Evolutionary conservation across 2,888 invertebrate species (phyloP).

Genomic region (Dryadula phaetusa): DNA sequence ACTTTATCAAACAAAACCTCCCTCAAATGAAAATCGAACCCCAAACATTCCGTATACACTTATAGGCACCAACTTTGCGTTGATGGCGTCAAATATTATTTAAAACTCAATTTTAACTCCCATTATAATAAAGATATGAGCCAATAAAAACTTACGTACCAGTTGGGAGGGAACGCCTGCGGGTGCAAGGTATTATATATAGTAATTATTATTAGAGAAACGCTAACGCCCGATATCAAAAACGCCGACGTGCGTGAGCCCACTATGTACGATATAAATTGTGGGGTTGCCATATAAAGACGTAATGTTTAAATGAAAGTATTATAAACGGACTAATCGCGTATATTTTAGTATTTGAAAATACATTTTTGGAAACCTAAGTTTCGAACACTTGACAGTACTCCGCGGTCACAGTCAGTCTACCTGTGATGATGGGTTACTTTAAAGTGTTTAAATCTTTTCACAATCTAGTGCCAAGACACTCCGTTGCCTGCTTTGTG

Average conservation of each 20-base stretch:
- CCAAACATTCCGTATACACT: not conserved
- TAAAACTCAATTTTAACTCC: slow-evolving; percentile 27
- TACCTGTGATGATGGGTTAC: no score
- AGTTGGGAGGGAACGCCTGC: slow-evolving; percentile 53
- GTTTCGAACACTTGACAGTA: no score
- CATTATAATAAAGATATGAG: slow-evolving; percentile 59
- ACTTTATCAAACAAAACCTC: no score
- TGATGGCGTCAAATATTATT: slow-evolving; percentile 47
- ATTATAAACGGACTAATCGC: no score
- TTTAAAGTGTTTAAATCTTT: no score
- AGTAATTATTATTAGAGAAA: slow-evolving; percentile 81
- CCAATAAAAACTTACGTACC: slow-evolving; percentile 50
- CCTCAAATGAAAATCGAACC: not conserved
- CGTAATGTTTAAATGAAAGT: not conserved
- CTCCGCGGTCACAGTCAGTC: no score
- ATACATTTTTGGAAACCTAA: no score
- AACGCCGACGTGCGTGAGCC: slow-evolving; percentile 66
- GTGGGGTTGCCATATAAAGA: not conserved
- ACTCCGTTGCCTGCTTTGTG: no score
- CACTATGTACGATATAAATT: slow-evolving; percentile 23
- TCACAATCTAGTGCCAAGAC: no score
- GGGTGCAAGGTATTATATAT: slow-evolving; percentile 78
- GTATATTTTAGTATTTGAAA: no score
- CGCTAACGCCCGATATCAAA: slow-evolving; percentile 73
- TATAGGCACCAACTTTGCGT: not conserved